Evolutionary conservation across 2,797 vertebrate species (phyloP), one percentile per base, ranked within the genome.

Genomic region (Protonibea diacanthus): DNA sequence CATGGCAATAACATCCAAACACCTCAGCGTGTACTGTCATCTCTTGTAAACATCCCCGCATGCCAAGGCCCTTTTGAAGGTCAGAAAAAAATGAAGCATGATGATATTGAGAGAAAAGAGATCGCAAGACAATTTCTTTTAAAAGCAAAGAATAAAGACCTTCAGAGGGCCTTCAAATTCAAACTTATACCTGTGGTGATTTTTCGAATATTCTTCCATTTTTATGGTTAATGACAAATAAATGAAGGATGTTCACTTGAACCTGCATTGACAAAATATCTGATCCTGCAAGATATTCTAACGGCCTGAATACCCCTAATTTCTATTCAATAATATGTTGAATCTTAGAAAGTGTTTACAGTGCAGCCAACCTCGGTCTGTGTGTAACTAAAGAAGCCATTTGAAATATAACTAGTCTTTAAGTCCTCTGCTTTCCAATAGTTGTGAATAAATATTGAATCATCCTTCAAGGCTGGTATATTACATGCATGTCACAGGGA

Each of bases 401-500:
- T 8, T 33, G 64, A 84, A 81, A 75, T 61, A 76, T 42, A 67
- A 52, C 74, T 77, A 52, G 74, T 70, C 59, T 68, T 85, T 42
- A 75, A 61, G 58, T 72, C 44, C 21, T 77, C 81, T 78, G 42
- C 81, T 85, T 64, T 78, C 76, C 71, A 85, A 76, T 85, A 78
- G 85, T 84, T 82, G 48, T 75, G 87, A 88, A 89, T 88, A 89
- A 90, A 92, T 92, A 91, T 89, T 87, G 86, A 92, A 87, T 90
- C 83, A 73, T 85, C 79, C 74, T 72, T 88, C 71, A 57, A 71
- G 62, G 80, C 85, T 85, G 86, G 60, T 87, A 64, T 88, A 91
- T 88, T 88, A 90, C 91, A 92, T 52, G 76, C 78, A 67, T 92
- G 89, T 93, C 81, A 87, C 69, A 71, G 57, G 29, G 65, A 78